Evolutionary conservation across 2,888 invertebrate genomes (phyloP), one percentile per base, ranked within the genome.

Genomic region (Coronaproctus castanopsis): DNA sequence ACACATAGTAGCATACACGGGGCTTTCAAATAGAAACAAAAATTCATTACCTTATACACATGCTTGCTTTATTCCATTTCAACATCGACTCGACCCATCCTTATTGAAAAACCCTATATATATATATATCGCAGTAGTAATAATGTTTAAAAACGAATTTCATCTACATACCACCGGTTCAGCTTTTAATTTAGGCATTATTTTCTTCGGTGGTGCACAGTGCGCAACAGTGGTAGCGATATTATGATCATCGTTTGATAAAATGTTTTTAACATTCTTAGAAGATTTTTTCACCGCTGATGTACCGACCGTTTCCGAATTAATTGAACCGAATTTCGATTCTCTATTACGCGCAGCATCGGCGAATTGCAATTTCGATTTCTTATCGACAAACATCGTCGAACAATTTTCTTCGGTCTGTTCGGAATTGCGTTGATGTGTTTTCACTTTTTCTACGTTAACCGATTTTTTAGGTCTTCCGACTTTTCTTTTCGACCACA

Each of bases 401-500:
- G 20, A 51, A 8, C n/a, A 2, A 51, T 51, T 51, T 8, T 19
- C 19, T 8, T 8, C 20, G 51, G 51, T 51, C n/a, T 19, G 20
- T 8, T n/a, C 20, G 19, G 51, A 51, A 51, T 19, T 51, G 3
- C n/a, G n/a, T 19, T 8, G 23, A 5, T 53, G 24, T 24, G n/a
- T 53, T 53, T n/a, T n/a, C n/a, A n/a, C n/a, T n/a, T n/a, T n/a
- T 24, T 58, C 56, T 14, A 24, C 52, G 20, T 63, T 64, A 20
- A 80, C 77, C 14, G 84, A 75, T 68, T 87, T 87, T 64, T 84
- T 80, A 0, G 87, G 88, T 64, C 86, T 75, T 0, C 87, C 87
- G 0, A 87, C 86, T 74, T 88, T 87, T 10, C 88, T 78, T 69
- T 87, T 87, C 67, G 86, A 83, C 0, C 82, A 81, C 14, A 63